Conservation (phyloP, 2,797 vertebrate genomes). For the Malurus splendens region DNA sequence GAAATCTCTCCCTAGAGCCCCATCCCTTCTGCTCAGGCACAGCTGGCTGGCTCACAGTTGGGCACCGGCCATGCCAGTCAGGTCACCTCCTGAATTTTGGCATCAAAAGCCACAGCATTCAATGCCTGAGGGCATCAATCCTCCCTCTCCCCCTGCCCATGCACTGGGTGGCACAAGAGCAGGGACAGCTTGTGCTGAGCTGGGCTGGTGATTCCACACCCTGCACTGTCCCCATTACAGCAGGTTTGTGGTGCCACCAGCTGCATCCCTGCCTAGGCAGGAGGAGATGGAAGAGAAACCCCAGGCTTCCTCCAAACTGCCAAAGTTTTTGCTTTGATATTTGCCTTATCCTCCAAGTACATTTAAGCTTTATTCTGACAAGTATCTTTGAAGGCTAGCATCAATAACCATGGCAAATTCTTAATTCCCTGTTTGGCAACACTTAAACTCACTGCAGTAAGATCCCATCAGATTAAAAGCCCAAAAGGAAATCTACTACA, state of each 20-base stretch:
- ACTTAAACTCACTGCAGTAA: not conserved
- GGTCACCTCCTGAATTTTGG: rapidly evolving
- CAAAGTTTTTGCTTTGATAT: not conserved
- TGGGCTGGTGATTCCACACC: rapidly evolving
- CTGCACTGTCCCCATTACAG: rapidly evolving
- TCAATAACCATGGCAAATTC: not conserved
- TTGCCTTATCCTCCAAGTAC: not conserved
- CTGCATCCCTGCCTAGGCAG: not conserved
- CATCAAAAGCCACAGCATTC: not conserved
- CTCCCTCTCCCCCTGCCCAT: not conserved
- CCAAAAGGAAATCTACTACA: not conserved
- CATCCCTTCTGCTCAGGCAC: not conserved
- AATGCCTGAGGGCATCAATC: not conserved
- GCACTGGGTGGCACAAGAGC: not conserved
- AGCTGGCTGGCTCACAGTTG: not conserved
- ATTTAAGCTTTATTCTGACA: not conserved
- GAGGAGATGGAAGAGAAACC: not conserved
- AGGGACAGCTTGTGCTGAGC: not conserved
- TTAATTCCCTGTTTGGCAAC: not conserved
- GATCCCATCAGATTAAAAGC: not conserved
- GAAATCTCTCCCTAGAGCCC: not conserved
- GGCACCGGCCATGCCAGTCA: rapidly evolving
- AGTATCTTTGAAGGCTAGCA: not conserved
- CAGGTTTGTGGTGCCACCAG: not conserved
- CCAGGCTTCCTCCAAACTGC: not conserved